phyloP scores from a whole-genome alignment of 2,797 vertebrate genomes.

The Lateolabrax maculatus region DNA sequence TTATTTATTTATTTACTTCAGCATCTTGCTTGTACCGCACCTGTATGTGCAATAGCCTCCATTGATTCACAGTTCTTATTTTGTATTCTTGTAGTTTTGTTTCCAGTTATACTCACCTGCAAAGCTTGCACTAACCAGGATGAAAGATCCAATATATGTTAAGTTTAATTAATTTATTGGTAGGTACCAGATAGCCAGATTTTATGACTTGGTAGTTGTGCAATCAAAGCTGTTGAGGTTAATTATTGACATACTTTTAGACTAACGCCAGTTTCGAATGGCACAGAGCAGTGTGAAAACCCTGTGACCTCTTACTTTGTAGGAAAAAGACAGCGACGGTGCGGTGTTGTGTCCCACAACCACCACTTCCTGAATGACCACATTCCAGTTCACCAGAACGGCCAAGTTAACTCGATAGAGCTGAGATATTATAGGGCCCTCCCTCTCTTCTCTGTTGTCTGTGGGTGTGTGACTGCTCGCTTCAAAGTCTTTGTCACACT shows the following conservation, averaged over 20 bases:
- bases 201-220: background rate
- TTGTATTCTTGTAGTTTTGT: background rate
- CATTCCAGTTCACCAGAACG: conserved; percentile 81
- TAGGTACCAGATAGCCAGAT: background rate
- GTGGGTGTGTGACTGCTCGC: conserved; percentile 49
- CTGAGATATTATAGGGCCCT: conserved; percentile 38
- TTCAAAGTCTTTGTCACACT: conserved; percentile 26
- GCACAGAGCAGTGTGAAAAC: background rate
- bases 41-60: background rate
- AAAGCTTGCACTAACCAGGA: background rate
- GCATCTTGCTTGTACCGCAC: background rate
- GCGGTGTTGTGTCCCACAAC: background rate
- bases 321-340: conserved; percentile 19
- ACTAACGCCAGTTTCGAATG: background rate
- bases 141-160: background rate
- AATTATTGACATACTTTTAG: background rate
- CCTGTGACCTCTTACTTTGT: conserved; percentile 4
- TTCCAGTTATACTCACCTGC: background rate
- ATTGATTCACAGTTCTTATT: background rate
- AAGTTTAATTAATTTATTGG: background rate
- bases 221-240: background rate
- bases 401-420: conserved; percentile 61
- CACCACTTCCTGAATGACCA: conserved; percentile 79
- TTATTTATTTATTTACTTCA: background rate
- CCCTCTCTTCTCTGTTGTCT: conserved; percentile 59